Conservation (phyloP, 1,140 invertebrate species). For the Hyposmocoma kahamanoa region DNA sequence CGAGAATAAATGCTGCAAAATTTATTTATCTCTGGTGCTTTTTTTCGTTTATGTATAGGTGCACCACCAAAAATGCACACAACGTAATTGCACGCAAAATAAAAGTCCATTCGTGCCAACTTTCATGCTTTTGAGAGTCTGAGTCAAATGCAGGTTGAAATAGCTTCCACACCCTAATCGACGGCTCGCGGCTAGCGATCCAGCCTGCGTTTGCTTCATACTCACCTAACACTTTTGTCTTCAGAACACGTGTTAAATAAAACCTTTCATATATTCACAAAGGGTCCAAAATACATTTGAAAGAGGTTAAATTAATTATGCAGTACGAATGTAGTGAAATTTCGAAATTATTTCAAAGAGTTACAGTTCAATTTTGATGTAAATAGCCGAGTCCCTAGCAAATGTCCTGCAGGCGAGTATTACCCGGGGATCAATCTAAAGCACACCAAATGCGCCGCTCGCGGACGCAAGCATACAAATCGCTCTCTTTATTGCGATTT, state of each 20-base stretch:
- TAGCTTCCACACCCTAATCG: slow-evolving; percentile 30
- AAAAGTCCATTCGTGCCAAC: no score
- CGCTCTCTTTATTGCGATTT: slow-evolving; percentile 33
- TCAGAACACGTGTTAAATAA: slow-evolving; percentile 3
- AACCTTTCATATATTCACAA: slow-evolving; percentile 10
- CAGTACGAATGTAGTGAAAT: no score
- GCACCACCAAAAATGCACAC: no score
- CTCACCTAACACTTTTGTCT: slow-evolving; percentile 10
- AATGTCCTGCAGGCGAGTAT: slow-evolving; percentile 33
- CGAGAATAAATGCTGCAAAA: no score
- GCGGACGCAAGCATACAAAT: slow-evolving; percentile 38
- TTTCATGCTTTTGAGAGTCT: no score
- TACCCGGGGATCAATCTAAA: slow-evolving; percentile 47
- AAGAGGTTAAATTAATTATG: slow-evolving; percentile 17
- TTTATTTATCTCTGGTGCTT: no score
- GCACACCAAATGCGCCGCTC: slow-evolving; percentile 31
- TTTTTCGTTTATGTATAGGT: no score
- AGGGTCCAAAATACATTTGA: slow-evolving; percentile 7
- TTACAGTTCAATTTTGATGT: no score
- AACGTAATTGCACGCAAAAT: no score
- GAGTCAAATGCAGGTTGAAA: slow-evolving; percentile 1
- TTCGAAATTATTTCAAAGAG: no score
- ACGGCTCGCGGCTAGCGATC: slow-evolving; percentile 35
- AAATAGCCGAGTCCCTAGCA: no score
- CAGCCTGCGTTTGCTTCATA: slow-evolving; percentile 32